These are phyloP conservation scores for Hippocampus abdominalis DNA, from an alignment of 2,113 vertebrate species.

Conservation along the genomic window DNA sequence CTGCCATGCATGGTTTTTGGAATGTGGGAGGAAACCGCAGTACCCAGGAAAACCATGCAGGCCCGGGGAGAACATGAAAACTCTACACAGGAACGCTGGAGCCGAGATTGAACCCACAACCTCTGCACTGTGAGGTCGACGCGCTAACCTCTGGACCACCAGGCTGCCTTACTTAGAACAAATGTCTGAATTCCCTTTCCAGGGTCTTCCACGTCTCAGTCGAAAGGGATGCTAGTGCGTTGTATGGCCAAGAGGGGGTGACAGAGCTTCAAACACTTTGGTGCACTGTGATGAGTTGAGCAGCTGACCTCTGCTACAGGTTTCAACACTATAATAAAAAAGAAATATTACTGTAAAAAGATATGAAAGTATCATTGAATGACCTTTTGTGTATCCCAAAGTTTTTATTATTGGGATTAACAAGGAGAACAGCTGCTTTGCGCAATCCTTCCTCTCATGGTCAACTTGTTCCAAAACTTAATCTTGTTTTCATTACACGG, in stretches of 20 bases:
- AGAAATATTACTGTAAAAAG: neutral
- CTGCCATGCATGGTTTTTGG: too few species aligned
- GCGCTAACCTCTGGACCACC: too few species aligned
- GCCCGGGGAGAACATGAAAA: too few species aligned
- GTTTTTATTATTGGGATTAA: neutral
- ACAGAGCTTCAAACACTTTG: conserved; percentile 8
- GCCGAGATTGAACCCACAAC: too few species aligned
- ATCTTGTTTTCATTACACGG: conserved; percentile 25
- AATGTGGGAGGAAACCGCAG: too few species aligned
- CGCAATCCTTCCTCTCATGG: conserved; percentile 8
- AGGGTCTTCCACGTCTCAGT: neutral
- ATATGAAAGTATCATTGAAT: neutral
- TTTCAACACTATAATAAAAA: conserved; percentile 1
- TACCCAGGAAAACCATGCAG: too few species aligned
- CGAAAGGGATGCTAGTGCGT: neutral
- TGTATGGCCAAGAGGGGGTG: conserved; percentile 33
- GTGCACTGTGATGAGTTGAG: neutral
- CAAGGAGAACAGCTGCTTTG: conserved; percentile 30
- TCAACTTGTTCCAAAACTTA: conserved; percentile 9
- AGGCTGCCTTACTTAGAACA: too few species aligned
- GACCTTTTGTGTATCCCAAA: neutral
- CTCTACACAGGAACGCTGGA: too few species aligned
- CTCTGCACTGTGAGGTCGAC: too few species aligned
- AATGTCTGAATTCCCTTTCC: too few species aligned
- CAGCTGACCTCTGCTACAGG: conserved; percentile 9